These are phyloP conservation scores for Drosophila triauraria DNA, from an alignment of 1,140 invertebrate genomes.

Conservation along the genomic window DNA sequence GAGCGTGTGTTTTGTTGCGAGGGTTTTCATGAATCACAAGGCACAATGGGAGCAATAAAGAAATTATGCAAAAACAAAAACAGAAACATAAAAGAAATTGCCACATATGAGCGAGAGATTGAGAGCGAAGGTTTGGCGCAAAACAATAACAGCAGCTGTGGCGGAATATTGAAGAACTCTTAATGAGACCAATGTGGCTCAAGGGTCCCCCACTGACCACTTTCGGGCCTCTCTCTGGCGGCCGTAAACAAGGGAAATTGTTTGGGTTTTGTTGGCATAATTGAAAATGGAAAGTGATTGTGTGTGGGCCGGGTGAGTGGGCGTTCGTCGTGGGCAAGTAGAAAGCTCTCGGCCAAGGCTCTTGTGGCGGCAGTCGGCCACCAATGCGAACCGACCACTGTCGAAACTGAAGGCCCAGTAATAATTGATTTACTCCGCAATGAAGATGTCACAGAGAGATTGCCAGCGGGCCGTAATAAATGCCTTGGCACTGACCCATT, in stretches of 20 bases:
- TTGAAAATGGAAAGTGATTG: conserved; percentile 75
- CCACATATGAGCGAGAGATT: conserved; percentile 14
- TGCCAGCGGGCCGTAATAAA: conserved; percentile 16
- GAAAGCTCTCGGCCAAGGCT: conserved; percentile 44
- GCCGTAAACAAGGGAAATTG: conserved; percentile 41
- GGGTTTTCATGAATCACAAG: conserved; percentile 25
- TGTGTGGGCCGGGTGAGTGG: conserved; percentile 8
- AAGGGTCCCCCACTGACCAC: conserved; percentile 23
- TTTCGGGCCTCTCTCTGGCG: conserved; percentile 4
- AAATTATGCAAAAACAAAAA: conserved; percentile 36
- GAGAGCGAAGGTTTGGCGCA: neutral
- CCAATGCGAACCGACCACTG: conserved; percentile 19
- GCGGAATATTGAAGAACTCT: conserved; percentile 64
- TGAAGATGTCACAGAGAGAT: conserved; percentile 37
- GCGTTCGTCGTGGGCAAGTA: conserved; percentile 20
- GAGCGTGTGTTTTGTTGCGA: neutral
- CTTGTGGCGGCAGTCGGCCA: conserved; percentile 24
- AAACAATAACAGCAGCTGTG: conserved; percentile 31
- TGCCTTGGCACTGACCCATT: conserved; percentile 8
- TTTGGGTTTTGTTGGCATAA: conserved; percentile 66
- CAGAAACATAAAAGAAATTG: conserved; percentile 25
- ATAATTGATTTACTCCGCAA: conserved; percentile 45
- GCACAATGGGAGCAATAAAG: conserved; percentile 31
- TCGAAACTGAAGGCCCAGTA: conserved; percentile 44
- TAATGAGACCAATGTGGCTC: conserved; percentile 54